Evolutionary conservation across 1,140 invertebrate species (phyloP), one percentile per base, ranked within the genome.

Genomic region (Akabosia matsudoensis): DNA sequence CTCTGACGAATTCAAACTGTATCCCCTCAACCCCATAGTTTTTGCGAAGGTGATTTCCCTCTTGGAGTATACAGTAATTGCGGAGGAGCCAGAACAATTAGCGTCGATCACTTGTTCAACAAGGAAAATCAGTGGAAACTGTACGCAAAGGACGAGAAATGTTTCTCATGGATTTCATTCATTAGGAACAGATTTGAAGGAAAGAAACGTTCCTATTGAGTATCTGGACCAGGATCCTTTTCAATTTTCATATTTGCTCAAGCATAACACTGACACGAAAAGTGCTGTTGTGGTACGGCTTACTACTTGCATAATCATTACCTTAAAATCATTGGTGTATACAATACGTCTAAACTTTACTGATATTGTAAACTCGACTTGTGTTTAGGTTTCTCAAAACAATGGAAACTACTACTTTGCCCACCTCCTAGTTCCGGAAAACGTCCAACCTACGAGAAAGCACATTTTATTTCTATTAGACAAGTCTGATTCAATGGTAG

Each of bases 401-500:
- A 67, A 67, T 31, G 30, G 26, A 4, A 67, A 67, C 30, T 7
- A 30, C 3, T 72, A 72, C 26, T 72, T 72, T 22, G 2, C 45
- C 33, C 70, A 72, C 28, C n/a, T 72, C 30, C n/a, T 72, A 37
- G 70, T 28, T 4, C 70, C 70, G 7, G 22, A 34, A 4, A 10
- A 45, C 22, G 1, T 72, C 26, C 33, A 16, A 7, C 31, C 33
- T 2, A 45, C 45, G 7, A 33, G 70, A 2, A 72, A 72, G 14
- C 70, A 72, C 24, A 24, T 72, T n/a, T 13, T 45, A 10, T 72
- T 72, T 51, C 26, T 72, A 22, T 34, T 72, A 1, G 70, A 72
- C 26, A 22, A 37, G 7, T 72, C 70, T 26, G 70, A 72, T 26
- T 72, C 70, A 37, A 72, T 72, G 70, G 70, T 72, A 37, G 10